Conservation (phyloP, 2,888 invertebrate genomes). For the Cyclophora punctaria region DNA sequence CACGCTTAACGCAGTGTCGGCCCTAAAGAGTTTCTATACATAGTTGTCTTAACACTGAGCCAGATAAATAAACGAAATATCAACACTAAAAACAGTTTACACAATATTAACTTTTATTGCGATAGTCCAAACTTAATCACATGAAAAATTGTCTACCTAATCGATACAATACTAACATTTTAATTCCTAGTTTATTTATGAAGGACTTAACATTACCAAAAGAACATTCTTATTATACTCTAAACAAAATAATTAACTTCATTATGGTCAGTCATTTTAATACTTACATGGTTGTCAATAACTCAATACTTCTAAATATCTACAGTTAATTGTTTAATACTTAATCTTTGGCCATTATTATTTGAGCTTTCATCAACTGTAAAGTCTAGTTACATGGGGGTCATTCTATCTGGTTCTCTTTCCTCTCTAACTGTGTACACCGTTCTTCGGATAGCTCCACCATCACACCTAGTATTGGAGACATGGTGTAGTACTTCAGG, state of each 20-base stretch:
- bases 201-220: conserved; percentile 13
- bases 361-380: conserved; percentile 17
- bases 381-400: conserved; percentile 44
- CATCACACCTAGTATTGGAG: conserved; percentile 47
- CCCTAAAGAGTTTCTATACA: no score
- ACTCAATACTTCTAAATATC: conserved; percentile 20
- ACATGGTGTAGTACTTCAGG: conserved; percentile 69
- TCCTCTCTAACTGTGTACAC: conserved; percentile 58
- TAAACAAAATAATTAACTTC: conserved; percentile 56
- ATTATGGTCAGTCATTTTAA: conserved; percentile 56
- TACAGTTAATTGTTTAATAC: conserved; percentile 17
- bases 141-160: conserved; percentile 3
- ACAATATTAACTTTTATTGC: no score
- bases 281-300: conserved; percentile 24
- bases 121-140: no score
- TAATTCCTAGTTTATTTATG: conserved; percentile 3
- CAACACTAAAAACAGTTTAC: no score
- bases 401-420: conserved; percentile 54
- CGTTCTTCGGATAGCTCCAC: conserved; percentile 55
- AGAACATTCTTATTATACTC: conserved; percentile 18
- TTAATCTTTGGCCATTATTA: conserved; percentile 16
- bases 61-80: no score
- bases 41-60: no score
- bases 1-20: no score
- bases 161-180: conserved; percentile 12